A percentile compares a stretch with the other conserved stretches of the same genome.
These are phyloP conservation scores for Cyrtodaria siliqua DNA, from an alignment of 2,888 invertebrate genomes.

Conservation along the genomic window DNA sequence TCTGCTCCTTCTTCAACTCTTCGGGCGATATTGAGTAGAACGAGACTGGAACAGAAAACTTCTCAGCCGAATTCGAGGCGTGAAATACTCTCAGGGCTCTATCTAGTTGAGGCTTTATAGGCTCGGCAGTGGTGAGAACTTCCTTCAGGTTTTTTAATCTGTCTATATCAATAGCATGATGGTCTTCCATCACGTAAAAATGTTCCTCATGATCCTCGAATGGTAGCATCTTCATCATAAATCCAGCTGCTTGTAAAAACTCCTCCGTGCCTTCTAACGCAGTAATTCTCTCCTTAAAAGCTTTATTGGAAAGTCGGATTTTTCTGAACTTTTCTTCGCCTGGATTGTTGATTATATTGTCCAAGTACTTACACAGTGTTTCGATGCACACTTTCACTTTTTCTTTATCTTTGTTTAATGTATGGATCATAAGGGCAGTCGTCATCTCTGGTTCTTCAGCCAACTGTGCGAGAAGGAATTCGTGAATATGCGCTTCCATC, in stretches of 20 bases:
- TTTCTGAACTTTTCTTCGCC: conserved; percentile 95
- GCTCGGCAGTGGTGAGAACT: conserved; percentile 92
- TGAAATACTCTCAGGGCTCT: conserved; percentile 86
- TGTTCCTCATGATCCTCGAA: conserved; percentile 86
- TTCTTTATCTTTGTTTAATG: conserved; percentile 91
- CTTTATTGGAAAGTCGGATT: conserved; percentile 94
- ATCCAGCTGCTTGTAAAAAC: conserved; percentile 94
- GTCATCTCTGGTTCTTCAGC: conserved; percentile 93
- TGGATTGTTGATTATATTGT: conserved; percentile 95
- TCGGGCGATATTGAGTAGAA: conserved; percentile 94
- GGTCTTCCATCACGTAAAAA: conserved; percentile 86
- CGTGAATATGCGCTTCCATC: conserved; percentile 93
- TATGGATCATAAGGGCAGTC: conserved; percentile 95
- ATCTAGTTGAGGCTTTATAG: conserved; percentile 94
- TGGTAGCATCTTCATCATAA: conserved; percentile 86
- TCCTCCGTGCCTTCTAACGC: conserved; percentile 93
- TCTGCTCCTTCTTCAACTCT: conserved; percentile 92
- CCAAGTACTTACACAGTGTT: conserved; percentile 94
- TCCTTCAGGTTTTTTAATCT: conserved; percentile 90
- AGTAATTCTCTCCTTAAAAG: conserved; percentile 93
- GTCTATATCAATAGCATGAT: conserved; percentile 75
- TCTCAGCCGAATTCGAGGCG: conserved; percentile 69
- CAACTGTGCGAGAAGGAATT: conserved; percentile 94
- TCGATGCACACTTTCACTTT: conserved; percentile 93
- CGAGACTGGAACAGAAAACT: conserved; percentile 91